Evolutionary conservation across 2,113 vertebrate genomes (phyloP), one percentile per base, ranked within the genome.

Genomic region (Microcebus murinus): DNA sequence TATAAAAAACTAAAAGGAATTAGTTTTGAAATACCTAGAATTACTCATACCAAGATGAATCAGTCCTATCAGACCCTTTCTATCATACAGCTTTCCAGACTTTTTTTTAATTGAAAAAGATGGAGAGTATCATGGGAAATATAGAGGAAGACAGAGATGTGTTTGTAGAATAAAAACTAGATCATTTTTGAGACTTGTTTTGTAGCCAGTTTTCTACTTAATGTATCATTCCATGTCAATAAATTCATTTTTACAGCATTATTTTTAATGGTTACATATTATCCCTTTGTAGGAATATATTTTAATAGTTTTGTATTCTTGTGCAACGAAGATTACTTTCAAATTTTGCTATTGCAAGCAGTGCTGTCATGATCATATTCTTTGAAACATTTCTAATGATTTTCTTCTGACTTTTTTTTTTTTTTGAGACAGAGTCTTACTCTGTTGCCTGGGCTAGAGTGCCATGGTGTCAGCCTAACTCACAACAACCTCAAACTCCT

Each of bases 11-110:
- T 63, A 50, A 70, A 88, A 48, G 4, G n/a, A 87, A 73, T 3
- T 31, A 82, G 48, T 90, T 95, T 74, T 81, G 61, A 95, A 95
- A 85, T 84, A 95, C 76, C 57, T 34, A 82, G 67, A 91, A 91
- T 91, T 91, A 11, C 57, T 90, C 14, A 65, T n/a, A 76, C 20
- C 10, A 93, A 77, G 23, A 83, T 85, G 21, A 65, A 48, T 93
- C 48, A 70, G 50, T 55, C 6, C 42, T 96, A 39, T 42, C 39
- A 91, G 92, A 87, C 5, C 25, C 34, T 93, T 91, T 74, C 42
- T 76, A 27, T 61, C 63, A 27, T 74, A 21, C 90, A 31, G 61
- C 25, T 87, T 96, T 90, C 29, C 65, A 73, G 45, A 77, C 73
- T 36, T 4, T 57, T 89, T 55, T 17, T 52, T 8, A 14, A 14